Evolutionary conservation across 92 coral and sea anemone species (phyloP).

Genomic region (Hydrozoanthus gracilis): DNA sequence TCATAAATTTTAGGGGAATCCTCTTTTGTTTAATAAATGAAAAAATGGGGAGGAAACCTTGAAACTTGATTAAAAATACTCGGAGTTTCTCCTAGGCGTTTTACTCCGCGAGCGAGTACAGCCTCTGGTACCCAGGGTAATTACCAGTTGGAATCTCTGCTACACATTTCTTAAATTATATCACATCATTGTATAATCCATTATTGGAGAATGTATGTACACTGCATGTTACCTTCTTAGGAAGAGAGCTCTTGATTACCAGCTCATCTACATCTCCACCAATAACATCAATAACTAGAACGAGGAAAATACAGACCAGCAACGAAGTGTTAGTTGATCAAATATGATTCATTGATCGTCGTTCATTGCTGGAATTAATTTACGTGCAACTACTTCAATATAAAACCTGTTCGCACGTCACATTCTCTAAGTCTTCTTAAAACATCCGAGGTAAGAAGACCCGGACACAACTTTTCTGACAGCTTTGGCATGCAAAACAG

Average conservation of each 20-base stretch:
- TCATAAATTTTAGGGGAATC: too few relatives aligned
- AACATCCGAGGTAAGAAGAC: conserved; percentile 25
- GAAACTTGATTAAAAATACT: too few relatives aligned
- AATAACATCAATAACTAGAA: conserved; percentile 25
- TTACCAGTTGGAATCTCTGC: too few relatives aligned
- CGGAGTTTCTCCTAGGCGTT: too few relatives aligned
- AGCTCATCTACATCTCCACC: conserved; percentile 37
- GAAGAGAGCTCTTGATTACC: conserved; percentile 1
- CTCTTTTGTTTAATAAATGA: too few relatives aligned
- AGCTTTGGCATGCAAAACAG: conserved; percentile 20
- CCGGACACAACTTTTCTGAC: conserved; percentile 32
- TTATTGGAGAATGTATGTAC: neutral
- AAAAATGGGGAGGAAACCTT: too few relatives aligned
- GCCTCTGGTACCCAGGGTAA: too few relatives aligned
- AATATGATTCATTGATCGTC: neutral
- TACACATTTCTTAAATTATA: too few relatives aligned
- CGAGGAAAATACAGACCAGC: neutral
- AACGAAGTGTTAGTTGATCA: neutral
- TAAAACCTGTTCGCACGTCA: conserved; percentile 29
- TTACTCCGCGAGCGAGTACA: too few relatives aligned
- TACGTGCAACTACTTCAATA: neutral
- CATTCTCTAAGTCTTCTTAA: conserved; percentile 24
- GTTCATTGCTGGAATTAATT: neutral
- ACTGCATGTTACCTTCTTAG: neutral
- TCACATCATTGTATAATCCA: too few relatives aligned